Percentiles rank a stretch among this genome's conserved stretches.
These are phyloP conservation scores for Alviniconcha marisindica DNA, from an alignment of 1,140 invertebrate genomes.

Conservation along the genomic window DNA sequence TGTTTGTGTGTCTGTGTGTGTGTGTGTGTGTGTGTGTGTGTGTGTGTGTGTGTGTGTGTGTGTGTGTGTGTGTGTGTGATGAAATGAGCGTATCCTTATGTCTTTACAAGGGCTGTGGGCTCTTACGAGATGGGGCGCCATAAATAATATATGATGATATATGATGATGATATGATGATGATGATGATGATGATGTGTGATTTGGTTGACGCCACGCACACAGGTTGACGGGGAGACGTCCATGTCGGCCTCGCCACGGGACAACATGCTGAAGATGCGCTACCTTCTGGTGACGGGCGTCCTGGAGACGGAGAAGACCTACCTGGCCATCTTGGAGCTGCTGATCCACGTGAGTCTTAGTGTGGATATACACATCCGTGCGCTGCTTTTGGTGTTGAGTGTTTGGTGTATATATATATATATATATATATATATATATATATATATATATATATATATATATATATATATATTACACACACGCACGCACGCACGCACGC, in stretches of 20 bases:
- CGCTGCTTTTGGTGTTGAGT: too few species aligned
- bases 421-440: background rate
- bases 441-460: slow-evolving; percentile 7
- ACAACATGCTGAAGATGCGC: slow-evolving; percentile 66
- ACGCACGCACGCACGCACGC: too few species aligned
- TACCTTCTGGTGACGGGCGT: slow-evolving; percentile 89
- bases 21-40: slow-evolving; percentile 26
- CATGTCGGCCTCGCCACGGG: slow-evolving; percentile 7
- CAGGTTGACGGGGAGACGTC: slow-evolving; percentile 1
- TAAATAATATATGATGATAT: background rate
- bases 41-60: slow-evolving; percentile 26
- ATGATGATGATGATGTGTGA: background rate
- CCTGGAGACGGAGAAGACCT: slow-evolving; percentile 92
- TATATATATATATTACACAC: too few species aligned
- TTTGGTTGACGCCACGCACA: background rate
- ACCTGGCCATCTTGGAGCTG: slow-evolving; percentile 91
- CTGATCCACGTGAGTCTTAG: slow-evolving; percentile 85
- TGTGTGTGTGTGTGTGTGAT: background rate
- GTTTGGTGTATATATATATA: background rate
- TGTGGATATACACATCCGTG: background rate
- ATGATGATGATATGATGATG: background rate
- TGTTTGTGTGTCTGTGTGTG: slow-evolving; percentile 19
- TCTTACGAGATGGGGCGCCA: background rate
- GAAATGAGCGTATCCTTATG: too few species aligned
- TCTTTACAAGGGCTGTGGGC: too few species aligned